Conservation (phyloP, 1,140 invertebrate species). For the Diuraphis noxia region DNA sequence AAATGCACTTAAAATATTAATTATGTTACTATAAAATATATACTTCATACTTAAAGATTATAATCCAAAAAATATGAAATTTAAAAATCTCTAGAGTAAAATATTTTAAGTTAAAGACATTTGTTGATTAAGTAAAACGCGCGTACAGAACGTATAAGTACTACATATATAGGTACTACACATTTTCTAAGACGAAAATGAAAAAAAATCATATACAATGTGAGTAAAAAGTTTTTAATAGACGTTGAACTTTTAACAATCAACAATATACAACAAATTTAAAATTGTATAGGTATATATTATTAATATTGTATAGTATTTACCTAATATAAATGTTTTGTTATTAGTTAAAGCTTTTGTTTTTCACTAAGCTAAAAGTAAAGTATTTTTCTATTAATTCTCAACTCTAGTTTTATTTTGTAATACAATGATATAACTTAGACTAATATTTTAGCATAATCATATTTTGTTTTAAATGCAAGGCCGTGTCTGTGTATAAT, state of each 20-base stretch:
- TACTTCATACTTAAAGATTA: too few relatives aligned
- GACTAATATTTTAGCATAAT: not conserved
- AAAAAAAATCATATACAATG: not conserved
- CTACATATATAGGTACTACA: too few relatives aligned
- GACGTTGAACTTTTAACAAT: not conserved
- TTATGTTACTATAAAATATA: too few relatives aligned
- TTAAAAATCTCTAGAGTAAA: not conserved
- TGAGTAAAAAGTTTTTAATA: not conserved
- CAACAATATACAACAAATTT: not conserved
- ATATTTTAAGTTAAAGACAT: not conserved
- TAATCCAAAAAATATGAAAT: not conserved
- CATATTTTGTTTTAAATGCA: not conserved
- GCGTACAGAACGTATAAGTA: too few relatives aligned
- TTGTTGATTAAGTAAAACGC: not conserved
- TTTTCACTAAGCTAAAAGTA: not conserved
- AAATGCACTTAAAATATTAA: too few relatives aligned
- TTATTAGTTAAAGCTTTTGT: not conserved
- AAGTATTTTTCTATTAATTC: too few relatives aligned
- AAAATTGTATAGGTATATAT: not conserved
- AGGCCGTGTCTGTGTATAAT: not conserved
- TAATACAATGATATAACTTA: not conserved
- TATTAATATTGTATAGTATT: too few relatives aligned
- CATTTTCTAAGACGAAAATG: not conserved
- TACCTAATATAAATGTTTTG: too few relatives aligned
- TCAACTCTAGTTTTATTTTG: not conserved